Evolutionary conservation across 2,113 vertebrate species (phyloP), one percentile per base, ranked within the genome.

Genomic region (Oryzias woworae): DNA sequence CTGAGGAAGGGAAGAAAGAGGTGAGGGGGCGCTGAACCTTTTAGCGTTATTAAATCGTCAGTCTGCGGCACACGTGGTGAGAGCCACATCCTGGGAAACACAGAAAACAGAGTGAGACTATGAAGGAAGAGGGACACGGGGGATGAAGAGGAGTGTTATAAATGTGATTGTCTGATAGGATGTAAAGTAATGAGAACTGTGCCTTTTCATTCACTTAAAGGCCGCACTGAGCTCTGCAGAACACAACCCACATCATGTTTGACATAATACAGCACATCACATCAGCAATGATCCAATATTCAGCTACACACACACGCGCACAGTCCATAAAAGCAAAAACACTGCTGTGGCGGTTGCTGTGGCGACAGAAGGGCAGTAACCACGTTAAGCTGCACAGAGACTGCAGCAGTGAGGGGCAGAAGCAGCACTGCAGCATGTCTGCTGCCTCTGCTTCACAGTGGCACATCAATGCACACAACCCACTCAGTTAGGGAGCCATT

Each of bases 31-130:
- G 51, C 62, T 44, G 20, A 78, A 80, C 84, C 85, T 88, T 89
- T 90, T 88, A 89, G 80, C 46, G 53, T 78, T 85, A 87, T 87
- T 88, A 88, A 90, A 87, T 54, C 78, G 70, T 85, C 76, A 75
- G 77, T 73, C 64, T 13, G 71, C 24, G 43, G 71, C 24, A 47
- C 28, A 55, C 64, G 47, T 31, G 3, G 50, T 60, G 58, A 48
- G 51, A 65, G 55, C 44, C 26, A 4, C 14, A 31, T 67, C 65
- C 65, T 43, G 58, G 67, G 68, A 53, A 77, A 46, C 8, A 44
- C 44, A 52, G 49, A 57, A 18, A 51, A 43, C 55, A 15, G 0
- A 28, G 49, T 10, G 61, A 56, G 47, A 65, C 44, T 1, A 43
- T 45, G 71, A 36, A 36, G 60, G 54, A 62, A 71, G 67, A 66